phyloP scores from a whole-genome alignment of 2,888 invertebrate species.

The Miltochrista miniata region DNA sequence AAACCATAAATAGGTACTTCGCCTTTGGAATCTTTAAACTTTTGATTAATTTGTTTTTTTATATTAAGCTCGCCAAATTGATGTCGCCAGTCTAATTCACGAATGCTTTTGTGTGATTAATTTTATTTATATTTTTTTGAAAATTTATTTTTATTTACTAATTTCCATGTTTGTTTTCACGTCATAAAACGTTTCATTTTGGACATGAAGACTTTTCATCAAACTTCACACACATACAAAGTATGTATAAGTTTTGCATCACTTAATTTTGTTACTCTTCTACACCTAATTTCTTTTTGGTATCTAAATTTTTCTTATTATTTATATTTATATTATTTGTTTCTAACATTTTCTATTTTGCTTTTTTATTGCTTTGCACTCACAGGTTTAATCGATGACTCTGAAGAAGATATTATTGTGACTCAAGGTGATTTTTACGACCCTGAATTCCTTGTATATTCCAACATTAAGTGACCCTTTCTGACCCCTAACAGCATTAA shows the following conservation, averaged over 20 bases:
- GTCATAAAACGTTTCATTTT: constrained; percentile 27
- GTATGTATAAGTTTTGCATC: constrained; percentile 36
- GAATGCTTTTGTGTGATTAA: too few species aligned
- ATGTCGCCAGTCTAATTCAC: too few species aligned
- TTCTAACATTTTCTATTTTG: constrained; percentile 25
- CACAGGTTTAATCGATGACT: constrained; percentile 53
- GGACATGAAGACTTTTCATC: constrained; percentile 36
- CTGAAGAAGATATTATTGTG: constrained; percentile 52
- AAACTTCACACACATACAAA: constrained; percentile 24
- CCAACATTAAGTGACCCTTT: background rate
- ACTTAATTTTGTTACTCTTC: background rate
- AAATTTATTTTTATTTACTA: constrained; percentile 12
- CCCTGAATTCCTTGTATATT: background rate
- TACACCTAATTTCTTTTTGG: constrained; percentile 11
- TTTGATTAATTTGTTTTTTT: too few species aligned
- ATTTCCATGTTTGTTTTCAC: constrained; percentile 18
- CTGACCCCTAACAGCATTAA: too few species aligned
- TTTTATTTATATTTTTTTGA: constrained; percentile 9
- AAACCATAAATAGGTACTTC: too few species aligned
- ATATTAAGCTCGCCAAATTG: too few species aligned
- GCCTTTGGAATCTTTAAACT: too few species aligned
- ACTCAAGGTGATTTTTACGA: constrained; percentile 59
- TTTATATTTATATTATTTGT: constrained; percentile 25
- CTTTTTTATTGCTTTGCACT: constrained; percentile 36
- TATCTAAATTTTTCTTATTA: constrained; percentile 13